These are phyloP conservation scores for Gonioctena quinquepunctata DNA, from an alignment of 1,140 invertebrate species.

Conservation along the genomic window DNA sequence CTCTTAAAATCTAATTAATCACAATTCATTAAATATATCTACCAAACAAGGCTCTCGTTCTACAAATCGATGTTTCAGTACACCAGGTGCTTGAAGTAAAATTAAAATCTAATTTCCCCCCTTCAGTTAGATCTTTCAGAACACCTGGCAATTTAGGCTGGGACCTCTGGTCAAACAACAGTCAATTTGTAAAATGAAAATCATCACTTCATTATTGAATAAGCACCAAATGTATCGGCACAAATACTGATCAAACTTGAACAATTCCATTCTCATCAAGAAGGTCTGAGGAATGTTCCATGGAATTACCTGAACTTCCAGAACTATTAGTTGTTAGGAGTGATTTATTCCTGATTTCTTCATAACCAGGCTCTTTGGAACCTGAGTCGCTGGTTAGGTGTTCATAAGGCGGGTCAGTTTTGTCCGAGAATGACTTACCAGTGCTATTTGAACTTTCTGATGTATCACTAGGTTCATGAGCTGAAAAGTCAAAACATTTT, in stretches of 20 bases:
- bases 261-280: slow-evolving; percentile 42
- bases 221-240: neutral
- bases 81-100: too few species aligned
- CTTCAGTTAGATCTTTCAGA: too few species aligned
- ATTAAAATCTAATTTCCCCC: too few species aligned
- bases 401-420: slow-evolving; percentile 60
- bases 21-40: neutral
- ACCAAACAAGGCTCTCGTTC: too few species aligned
- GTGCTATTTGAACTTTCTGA: slow-evolving; percentile 44
- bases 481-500: neutral
- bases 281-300: slow-evolving; percentile 23
- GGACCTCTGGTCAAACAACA: neutral
- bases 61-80: too few species aligned
- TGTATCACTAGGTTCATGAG: slow-evolving; percentile 28
- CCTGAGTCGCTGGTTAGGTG: slow-evolving; percentile 51
- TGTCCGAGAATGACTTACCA: slow-evolving; percentile 28
- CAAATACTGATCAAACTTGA: slow-evolving; percentile 34
- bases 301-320: slow-evolving; percentile 24
- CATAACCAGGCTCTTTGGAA: slow-evolving; percentile 44
- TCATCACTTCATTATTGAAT: neutral
- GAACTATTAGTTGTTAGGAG: neutral
- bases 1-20: slow-evolving; percentile 2
- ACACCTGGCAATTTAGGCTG: neutral
- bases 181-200: neutral
- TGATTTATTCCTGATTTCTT: slow-evolving; percentile 22